A percentile compares a stretch with the other conserved stretches of the same genome.
These are phyloP conservation scores for Dufourea novaeangliae DNA, from an alignment of 1,140 invertebrate genomes.

Conservation along the genomic window DNA sequence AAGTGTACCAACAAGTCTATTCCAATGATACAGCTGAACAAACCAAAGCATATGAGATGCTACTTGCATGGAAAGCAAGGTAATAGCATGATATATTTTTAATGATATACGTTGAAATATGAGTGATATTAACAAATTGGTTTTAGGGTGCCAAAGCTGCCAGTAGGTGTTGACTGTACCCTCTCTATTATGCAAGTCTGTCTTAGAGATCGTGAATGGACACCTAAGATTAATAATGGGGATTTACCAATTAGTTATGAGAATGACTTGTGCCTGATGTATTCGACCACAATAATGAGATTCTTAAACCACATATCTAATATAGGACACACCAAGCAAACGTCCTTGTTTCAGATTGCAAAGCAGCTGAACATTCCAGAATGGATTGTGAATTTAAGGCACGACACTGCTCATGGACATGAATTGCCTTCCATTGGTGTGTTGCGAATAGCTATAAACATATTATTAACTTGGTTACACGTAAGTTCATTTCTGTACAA, in stretches of 20 bases:
- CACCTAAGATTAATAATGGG: slow-evolving; percentile 65
- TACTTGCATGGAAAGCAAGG: slow-evolving; percentile 85
- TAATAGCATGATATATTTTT: slow-evolving; percentile 50
- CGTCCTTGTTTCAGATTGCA: slow-evolving; percentile 83
- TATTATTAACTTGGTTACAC: slow-evolving; percentile 84
- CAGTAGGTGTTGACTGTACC: slow-evolving; percentile 86
- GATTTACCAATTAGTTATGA: slow-evolving; percentile 76
- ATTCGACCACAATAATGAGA: slow-evolving; percentile 84
- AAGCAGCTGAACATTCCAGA: slow-evolving; percentile 83
- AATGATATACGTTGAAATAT: neutral
- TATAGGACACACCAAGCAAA: slow-evolving; percentile 79
- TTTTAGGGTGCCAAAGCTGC: slow-evolving; percentile 83
- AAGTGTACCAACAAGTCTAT: slow-evolving; percentile 83
- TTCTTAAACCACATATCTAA: slow-evolving; percentile 85
- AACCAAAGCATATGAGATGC: slow-evolving; percentile 80
- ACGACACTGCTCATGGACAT: slow-evolving; percentile 85
- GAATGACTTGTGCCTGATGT: slow-evolving; percentile 82
- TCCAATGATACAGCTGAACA: slow-evolving; percentile 76
- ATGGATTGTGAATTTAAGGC: slow-evolving; percentile 86
- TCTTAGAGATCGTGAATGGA: slow-evolving; percentile 77
- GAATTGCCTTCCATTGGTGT: slow-evolving; percentile 83
- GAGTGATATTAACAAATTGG: neutral
- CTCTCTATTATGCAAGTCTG: slow-evolving; percentile 84
- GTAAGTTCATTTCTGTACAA: slow-evolving; percentile 69
- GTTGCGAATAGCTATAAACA: slow-evolving; percentile 82